Conservation (phyloP, 2,797 vertebrate genomes). For the Australoheros facetus region DNA sequence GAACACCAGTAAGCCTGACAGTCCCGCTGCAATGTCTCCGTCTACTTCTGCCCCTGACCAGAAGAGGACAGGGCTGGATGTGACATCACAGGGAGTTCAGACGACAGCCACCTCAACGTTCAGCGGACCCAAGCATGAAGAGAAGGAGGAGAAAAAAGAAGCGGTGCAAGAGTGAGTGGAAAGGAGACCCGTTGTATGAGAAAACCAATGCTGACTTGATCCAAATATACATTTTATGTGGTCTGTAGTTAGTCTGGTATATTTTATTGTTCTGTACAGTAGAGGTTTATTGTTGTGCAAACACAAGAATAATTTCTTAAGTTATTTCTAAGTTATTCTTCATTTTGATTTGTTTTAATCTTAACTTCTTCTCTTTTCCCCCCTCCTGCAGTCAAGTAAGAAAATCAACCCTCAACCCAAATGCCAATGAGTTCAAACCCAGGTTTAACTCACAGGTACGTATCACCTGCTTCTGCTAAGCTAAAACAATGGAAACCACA, state of each 20-base stretch:
- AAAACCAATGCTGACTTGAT: not conserved
- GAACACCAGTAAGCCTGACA: constrained; percentile 87
- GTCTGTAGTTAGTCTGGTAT: not conserved
- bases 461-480: not conserved
- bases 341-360: not conserved
- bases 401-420: constrained; percentile 98
- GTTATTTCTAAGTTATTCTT: not conserved
- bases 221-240: not conserved
- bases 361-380: constrained; percentile 12
- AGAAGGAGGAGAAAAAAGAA: constrained; percentile 95
- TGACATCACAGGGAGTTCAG: constrained; percentile 96
- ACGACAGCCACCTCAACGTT: constrained; percentile 86
- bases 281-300: not conserved
- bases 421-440: constrained; percentile 99
- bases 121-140: constrained; percentile 87
- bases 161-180: constrained; percentile 92
- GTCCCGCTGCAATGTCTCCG: constrained; percentile 88
- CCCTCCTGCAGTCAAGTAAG: constrained; percentile 89
- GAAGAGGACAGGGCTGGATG: constrained; percentile 89
- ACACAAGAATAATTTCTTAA: not conserved
- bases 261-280: not conserved
- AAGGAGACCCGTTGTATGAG: not conserved
- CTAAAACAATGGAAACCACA: not conserved
- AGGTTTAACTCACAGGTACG: constrained; percentile 92
- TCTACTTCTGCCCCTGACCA: constrained; percentile 83